Percentiles rank a stretch among this genome's conserved stretches.
Evolutionary conservation across 1,140 invertebrate species (phyloP).

Genomic region (Ladona fulva): DNA sequence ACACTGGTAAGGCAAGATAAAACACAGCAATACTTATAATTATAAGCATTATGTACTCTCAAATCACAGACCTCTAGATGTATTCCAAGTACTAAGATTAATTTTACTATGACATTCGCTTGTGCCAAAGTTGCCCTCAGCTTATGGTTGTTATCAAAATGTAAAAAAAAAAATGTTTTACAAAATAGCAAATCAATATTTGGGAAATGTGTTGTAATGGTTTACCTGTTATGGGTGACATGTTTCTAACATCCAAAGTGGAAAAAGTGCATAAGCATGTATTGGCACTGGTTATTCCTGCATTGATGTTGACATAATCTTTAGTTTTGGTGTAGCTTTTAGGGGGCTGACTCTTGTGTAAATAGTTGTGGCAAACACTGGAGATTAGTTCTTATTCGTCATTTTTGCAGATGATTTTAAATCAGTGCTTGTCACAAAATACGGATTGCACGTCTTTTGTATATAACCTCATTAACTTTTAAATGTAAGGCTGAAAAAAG

Average conservation of each 20-base stretch:
- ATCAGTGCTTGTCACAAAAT: neutral
- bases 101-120: constrained; percentile 7
- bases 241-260: neutral
- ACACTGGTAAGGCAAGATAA: too few species aligned
- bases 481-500: neutral
- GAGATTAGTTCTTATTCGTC: neutral
- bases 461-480: constrained; percentile 6
- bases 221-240: neutral
- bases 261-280: neutral
- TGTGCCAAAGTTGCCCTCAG: constrained; percentile 1
- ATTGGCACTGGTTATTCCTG: neutral
- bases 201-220: neutral
- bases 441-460: neutral
- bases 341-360: neutral
- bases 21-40: neutral
- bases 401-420: neutral
- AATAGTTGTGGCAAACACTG: neutral
- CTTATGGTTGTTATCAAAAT: neutral
- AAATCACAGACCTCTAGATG: neutral
- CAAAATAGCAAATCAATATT: neutral
- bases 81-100: neutral
- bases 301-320: neutral
- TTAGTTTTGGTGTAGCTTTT: neutral
- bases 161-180: neutral
- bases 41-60: neutral